phyloP scores from a whole-genome alignment of 1,140 invertebrate species.

The Rhysida immarginata region DNA sequence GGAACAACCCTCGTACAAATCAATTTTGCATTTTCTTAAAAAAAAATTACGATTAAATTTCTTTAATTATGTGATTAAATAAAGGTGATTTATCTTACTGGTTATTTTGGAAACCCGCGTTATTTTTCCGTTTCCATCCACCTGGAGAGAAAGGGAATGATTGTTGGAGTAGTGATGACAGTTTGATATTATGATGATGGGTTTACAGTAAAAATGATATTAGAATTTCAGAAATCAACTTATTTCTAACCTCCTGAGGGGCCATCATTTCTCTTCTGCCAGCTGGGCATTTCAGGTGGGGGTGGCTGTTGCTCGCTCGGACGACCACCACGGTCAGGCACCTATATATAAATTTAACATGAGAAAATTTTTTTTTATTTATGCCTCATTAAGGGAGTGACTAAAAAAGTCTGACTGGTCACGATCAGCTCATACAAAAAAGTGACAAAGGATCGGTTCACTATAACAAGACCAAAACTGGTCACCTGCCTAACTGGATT shows the following conservation, averaged over 20 bases:
- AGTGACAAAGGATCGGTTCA: too few relatives aligned
- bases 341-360: slow-evolving; percentile 13
- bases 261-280: slow-evolving; percentile 45
- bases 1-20: too few relatives aligned
- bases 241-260: not conserved
- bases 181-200: not conserved
- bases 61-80: too few relatives aligned
- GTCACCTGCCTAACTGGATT: too few relatives aligned
- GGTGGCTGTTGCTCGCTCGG: slow-evolving; percentile 75
- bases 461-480: too few relatives aligned
- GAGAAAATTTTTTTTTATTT: not conserved
- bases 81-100: too few relatives aligned
- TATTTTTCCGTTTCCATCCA: not conserved
- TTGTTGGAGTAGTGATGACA: not conserved
- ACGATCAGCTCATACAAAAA: too few relatives aligned
- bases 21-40: too few relatives aligned
- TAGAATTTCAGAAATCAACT: not conserved
- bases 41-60: too few relatives aligned
- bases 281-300: slow-evolving; percentile 88
- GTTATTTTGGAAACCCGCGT: not conserved
- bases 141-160: not conserved
- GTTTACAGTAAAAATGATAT: not conserved
- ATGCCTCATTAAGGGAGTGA: too few relatives aligned
- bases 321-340: slow-evolving; percentile 65
- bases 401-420: too few relatives aligned